Evolutionary conservation across 1,140 invertebrate species (phyloP), one percentile per base, ranked within the genome.

Genomic region (Bombus breviceps): DNA sequence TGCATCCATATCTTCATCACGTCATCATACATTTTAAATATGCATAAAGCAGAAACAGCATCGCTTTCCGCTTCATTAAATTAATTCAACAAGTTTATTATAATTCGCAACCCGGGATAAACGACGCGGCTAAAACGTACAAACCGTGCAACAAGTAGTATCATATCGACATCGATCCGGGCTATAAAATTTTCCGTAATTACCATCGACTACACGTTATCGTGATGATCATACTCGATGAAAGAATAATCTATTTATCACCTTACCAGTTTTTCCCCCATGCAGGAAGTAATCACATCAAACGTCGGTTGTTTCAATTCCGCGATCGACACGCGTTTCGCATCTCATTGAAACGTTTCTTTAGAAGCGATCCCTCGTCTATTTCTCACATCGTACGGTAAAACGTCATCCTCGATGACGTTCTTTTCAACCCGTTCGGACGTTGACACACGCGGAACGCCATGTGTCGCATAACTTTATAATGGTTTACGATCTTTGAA

Each of bases 361-460:
- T 69, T 34, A 69, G 34, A 68, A n/a, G 62, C 62, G 12, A n/a
- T 15, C n/a, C n/a, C n/a, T n/a, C 12, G 62, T 32, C 62, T 32
- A 66, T 53, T 53, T 53, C 47, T 53, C 47, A 53, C n/a, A 13
- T 66, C 62, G n/a, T 32, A 32, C 62, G 62, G 15, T 32, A 15
- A 66, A 66, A 66, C n/a, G 62, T 66, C 62, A 41, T n/a, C 69
- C 0, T 3, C 13, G 25, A 41, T 72, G 39, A 41, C 69, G 39
- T 15, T 8, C 28, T 39, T 41, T 72, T 34, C 8, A 3, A 39
- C 25, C 15, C 4, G 5, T 12, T 72, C 28, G 37, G 37, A 47
- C 79, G 34, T 81, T 59, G 68, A 53, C 22, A 47, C 32, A 72
- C 25, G 62, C 39, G 59, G 25, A 32, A 68, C 79, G 71, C 47